Evolutionary conservation across 2,888 invertebrate species (phyloP).

Genomic region (Pardosa pseudoannulata): DNA sequence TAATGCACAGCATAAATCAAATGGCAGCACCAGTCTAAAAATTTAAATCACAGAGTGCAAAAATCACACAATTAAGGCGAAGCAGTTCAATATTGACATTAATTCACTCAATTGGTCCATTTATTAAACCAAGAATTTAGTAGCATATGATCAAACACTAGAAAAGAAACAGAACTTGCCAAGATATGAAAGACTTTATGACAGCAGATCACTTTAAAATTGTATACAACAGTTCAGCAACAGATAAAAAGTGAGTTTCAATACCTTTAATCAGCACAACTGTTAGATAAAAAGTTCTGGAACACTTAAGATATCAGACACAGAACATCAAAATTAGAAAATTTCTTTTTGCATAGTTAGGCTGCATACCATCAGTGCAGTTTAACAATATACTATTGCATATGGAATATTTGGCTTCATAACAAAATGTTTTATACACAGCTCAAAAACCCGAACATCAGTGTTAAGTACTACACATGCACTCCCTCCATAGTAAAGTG

Average conservation of each 20-base stretch:
- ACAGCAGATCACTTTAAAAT: constrained; percentile 13
- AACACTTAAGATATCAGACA: constrained; percentile 5
- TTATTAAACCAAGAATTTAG: constrained; percentile 29
- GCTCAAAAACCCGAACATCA: not conserved
- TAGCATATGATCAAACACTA: not conserved
- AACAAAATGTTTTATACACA: constrained; percentile 4
- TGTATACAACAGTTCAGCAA: constrained; percentile 7
- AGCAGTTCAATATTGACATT: constrained; percentile 21
- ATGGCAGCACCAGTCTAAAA: constrained; percentile 58
- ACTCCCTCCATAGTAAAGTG: not conserved
- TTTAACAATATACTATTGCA: constrained; percentile 1
- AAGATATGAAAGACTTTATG: not conserved
- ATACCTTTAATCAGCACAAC: not conserved
- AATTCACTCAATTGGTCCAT: constrained; percentile 40
- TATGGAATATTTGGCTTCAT: not conserved
- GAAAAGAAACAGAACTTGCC: not conserved
- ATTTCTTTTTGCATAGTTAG: not conserved
- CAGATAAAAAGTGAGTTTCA: not conserved
- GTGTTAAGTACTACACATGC: constrained; percentile 11
- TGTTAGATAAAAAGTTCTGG: constrained; percentile 3
- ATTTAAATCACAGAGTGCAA: constrained; percentile 55
- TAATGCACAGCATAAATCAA: not conserved
- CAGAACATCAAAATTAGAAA: not conserved
- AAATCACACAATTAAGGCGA: constrained; percentile 46
- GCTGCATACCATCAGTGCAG: not conserved